Evolutionary conservation across 1,140 invertebrate species (phyloP).

Genomic region (Pseudomyrmex flavicornis): DNA sequence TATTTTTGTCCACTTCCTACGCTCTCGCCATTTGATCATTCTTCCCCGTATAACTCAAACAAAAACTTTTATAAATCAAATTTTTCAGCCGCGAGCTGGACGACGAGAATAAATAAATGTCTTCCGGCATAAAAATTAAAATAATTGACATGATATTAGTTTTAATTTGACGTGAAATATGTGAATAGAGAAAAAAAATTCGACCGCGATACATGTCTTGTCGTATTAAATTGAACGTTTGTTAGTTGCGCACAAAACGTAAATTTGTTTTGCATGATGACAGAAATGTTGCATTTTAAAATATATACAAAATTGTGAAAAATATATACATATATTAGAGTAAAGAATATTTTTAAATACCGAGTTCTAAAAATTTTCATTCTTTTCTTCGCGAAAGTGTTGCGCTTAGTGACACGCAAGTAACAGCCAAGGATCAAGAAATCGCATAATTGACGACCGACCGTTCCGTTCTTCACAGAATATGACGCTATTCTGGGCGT

Average conservation of each 20-base stretch:
- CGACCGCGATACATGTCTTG: not conserved
- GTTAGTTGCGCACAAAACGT: not conserved
- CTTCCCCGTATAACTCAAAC: not conserved
- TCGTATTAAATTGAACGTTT: not conserved
- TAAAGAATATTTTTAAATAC: slow-evolving; percentile 17
- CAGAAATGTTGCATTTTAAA: not conserved
- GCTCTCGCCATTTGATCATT: slow-evolving; percentile 56
- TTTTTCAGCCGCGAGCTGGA: not conserved
- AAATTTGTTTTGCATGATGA: not conserved
- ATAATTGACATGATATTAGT: slow-evolving; percentile 31
- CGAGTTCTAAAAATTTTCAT: not conserved
- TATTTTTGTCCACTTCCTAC: slow-evolving; percentile 63
- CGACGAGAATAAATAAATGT: slow-evolving; percentile 37
- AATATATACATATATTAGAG: not conserved
- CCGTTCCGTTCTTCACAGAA: slow-evolving; percentile 50
- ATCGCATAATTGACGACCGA: slow-evolving; percentile 66
- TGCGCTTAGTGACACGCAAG: slow-evolving; percentile 32
- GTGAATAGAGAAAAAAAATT: not conserved
- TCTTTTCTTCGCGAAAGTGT: no score
- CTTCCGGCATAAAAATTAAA: slow-evolving; percentile 20
- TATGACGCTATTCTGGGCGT: slow-evolving; percentile 31
- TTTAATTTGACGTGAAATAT: slow-evolving; percentile 17
- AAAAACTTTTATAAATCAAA: slow-evolving; percentile 50
- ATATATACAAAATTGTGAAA: not conserved
- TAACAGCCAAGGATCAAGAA: slow-evolving; percentile 55